These are phyloP conservation scores for Symphodus melops DNA, from an alignment of 2,113 vertebrate genomes.

Conservation along the genomic window DNA sequence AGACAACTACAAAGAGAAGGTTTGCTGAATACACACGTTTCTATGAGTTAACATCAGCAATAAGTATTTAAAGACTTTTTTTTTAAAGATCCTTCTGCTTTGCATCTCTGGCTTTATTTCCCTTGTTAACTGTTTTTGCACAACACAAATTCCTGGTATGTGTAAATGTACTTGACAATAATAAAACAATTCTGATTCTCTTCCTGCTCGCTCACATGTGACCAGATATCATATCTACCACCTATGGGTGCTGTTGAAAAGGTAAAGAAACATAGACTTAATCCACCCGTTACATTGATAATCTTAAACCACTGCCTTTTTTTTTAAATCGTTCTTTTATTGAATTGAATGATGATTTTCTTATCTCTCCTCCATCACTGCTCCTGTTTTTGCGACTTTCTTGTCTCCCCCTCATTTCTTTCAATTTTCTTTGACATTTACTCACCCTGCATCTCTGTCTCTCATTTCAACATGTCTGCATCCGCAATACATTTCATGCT, in stretches of 20 bases:
- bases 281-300: not conserved
- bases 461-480: conserved; percentile 1
- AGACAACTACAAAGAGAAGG: not conserved
- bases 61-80: not conserved
- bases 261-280: not conserved
- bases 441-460: conserved; percentile 15
- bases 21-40: not conserved
- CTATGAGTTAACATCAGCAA: not conserved
- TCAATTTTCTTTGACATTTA: conserved; percentile 6
- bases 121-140: too few species aligned
- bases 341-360: conserved; percentile 14
- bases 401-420: not conserved
- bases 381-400: not conserved
- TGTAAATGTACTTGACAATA: too few species aligned
- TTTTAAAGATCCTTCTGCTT: too few species aligned
- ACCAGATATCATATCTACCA: not conserved
- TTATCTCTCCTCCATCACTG: conserved; percentile 3
- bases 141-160: too few species aligned
- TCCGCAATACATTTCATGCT: not conserved
- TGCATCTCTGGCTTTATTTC: too few species aligned
- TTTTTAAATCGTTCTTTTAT: conserved; percentile 8
- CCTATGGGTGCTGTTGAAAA: conserved; percentile 1
- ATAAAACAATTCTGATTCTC: too few species aligned
- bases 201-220: not conserved
- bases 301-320: not conserved